Percentiles rank a stretch among this genome's conserved stretches.
Conservation (phyloP, 2,113 vertebrate species). For the Origma solitaria region DNA sequence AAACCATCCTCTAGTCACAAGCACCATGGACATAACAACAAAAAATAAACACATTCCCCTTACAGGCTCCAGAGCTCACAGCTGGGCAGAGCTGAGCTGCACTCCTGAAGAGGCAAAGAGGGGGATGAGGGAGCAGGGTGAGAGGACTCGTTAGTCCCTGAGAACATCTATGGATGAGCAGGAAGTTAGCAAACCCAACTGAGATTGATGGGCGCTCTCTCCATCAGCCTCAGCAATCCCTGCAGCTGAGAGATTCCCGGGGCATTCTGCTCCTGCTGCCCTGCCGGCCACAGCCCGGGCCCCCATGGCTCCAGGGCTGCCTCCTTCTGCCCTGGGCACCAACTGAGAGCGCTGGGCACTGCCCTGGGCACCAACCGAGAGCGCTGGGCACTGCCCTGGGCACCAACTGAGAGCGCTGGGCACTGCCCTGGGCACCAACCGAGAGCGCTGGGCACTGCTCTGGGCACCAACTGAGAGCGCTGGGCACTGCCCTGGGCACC, state of each 20-base stretch:
- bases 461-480: no score
- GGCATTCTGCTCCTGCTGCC: not conserved
- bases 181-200: not conserved
- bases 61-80: not conserved
- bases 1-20: not conserved
- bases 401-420: no score
- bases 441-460: no score
- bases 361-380: no score
- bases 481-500: no score
- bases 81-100: not conserved
- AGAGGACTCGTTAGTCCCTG: not conserved
- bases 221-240: not conserved
- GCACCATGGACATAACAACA: not conserved
- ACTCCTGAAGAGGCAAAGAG: not conserved
- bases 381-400: no score
- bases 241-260: not conserved
- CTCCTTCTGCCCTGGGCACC: not conserved
- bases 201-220: not conserved
- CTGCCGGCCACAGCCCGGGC: fast-evolving
- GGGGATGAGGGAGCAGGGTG: not conserved
- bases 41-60: not conserved
- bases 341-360: no score
- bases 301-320: fast-evolving
- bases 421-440: no score
- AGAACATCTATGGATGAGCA: not conserved